Conservation (phyloP, 1,140 invertebrate species). For the Pomacea maculata region DNA sequence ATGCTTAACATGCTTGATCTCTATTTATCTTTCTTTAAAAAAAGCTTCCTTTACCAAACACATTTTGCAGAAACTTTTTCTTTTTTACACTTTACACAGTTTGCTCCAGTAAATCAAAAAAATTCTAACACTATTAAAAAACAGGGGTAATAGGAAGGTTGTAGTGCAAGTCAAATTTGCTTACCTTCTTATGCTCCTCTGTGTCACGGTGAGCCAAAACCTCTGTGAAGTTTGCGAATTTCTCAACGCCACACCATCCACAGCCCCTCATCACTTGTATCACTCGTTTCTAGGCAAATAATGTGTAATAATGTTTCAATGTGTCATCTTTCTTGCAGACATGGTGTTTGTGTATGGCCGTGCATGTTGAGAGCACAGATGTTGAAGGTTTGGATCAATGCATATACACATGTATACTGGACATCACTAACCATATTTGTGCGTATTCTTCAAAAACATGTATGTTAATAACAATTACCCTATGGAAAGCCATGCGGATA, state of each 20-base stretch:
- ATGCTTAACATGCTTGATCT: not conserved
- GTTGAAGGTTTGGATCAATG: too few relatives aligned
- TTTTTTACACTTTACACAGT: too few relatives aligned
- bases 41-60: too few relatives aligned
- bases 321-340: too few relatives aligned
- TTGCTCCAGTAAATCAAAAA: not conserved
- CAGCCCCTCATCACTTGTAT: conserved; percentile 34
- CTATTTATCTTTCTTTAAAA: not conserved
- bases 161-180: not conserved
- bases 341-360: too few relatives aligned
- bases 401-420: too few relatives aligned
- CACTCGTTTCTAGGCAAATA: conserved; percentile 25
- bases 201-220: conserved; percentile 36
- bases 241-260: conserved; percentile 34
- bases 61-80: too few relatives aligned
- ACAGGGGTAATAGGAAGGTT: not conserved
- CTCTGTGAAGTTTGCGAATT: conserved; percentile 37
- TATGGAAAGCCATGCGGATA: conserved; percentile 31
- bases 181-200: conserved; percentile 33
- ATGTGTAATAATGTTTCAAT: not conserved
- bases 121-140: too few relatives aligned
- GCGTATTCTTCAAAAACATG: too few relatives aligned
- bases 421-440: too few relatives aligned
- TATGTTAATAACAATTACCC: conserved; percentile 12
- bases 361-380: too few relatives aligned